phyloP scores from a whole-genome alignment of 2,113 vertebrate genomes.

The Melanotaenia duboulayi region DNA sequence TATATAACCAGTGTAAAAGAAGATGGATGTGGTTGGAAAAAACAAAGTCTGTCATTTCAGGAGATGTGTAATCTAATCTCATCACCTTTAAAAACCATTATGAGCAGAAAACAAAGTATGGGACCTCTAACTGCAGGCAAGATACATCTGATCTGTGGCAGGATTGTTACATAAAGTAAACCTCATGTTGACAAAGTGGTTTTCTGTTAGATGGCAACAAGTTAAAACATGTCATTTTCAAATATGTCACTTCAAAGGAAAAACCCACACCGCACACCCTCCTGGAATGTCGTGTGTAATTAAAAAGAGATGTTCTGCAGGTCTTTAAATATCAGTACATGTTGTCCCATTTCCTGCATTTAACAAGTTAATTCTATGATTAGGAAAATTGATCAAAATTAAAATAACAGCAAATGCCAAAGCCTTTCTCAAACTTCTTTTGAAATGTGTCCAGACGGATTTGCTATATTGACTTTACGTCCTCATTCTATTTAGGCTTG shows the following conservation, averaged over 20 bases:
- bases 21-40: constrained; percentile 34
- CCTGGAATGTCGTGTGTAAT: constrained; percentile 15
- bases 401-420: not conserved
- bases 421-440: not conserved
- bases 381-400: not conserved
- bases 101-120: constrained; percentile 17
- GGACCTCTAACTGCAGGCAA: constrained; percentile 18
- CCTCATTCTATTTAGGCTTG: constrained; percentile 19
- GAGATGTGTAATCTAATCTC: constrained; percentile 19
- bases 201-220: not conserved
- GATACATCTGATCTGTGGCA: constrained; percentile 4
- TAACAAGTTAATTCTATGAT: not conserved
- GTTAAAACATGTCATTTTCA: constrained; percentile 11
- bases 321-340: too few relatives aligned
- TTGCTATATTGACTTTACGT: constrained; percentile 1
- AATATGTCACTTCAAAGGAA: constrained; percentile 22
- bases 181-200: constrained; percentile 17
- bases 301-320: not conserved
- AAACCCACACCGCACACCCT: not conserved
- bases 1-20: constrained; percentile 58
- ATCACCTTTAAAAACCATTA: constrained; percentile 46
- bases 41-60: constrained; percentile 19
- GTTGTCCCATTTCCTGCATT: too few relatives aligned
- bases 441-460: constrained; percentile 11
- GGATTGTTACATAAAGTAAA: constrained; percentile 39